Percentiles rank a stretch among this genome's conserved stretches.
Conservation (phyloP, 2,888 invertebrate genomes). For the Cancer borealis region DNA sequence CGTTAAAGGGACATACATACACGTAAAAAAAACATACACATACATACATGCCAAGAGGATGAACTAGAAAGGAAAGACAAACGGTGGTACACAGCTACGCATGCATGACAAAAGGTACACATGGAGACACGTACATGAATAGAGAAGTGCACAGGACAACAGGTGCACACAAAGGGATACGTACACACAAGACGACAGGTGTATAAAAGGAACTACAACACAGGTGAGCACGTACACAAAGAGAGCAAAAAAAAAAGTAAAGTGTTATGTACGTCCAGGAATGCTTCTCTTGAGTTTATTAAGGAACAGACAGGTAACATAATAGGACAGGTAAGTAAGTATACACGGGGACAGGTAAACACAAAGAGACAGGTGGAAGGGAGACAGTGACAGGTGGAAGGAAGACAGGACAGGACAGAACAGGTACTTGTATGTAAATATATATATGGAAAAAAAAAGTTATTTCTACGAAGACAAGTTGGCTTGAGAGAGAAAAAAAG, state of each 20-base stretch:
- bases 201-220: background rate
- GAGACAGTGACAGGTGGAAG: background rate
- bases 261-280: conserved; percentile 11
- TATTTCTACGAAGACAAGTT: background rate
- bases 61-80: background rate
- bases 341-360: background rate
- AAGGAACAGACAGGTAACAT: background rate
- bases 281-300: background rate
- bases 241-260: background rate
- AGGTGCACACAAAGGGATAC: background rate
- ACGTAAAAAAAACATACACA: background rate
- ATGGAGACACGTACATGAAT: conserved; percentile 17
- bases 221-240: background rate
- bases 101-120: background rate
- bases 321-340: background rate
- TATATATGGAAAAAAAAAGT: background rate
- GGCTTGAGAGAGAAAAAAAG: background rate
- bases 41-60: background rate
- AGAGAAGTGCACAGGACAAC: background rate
- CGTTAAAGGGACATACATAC: background rate
- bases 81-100: background rate
- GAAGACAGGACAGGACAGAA: background rate
- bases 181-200: background rate
- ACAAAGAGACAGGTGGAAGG: background rate
- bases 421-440: background rate